A percentile compares a stretch with the other conserved stretches of the same genome.
These are phyloP conservation scores for Syritta pipiens DNA, from an alignment of 2,888 invertebrate species.

Conservation along the genomic window DNA sequence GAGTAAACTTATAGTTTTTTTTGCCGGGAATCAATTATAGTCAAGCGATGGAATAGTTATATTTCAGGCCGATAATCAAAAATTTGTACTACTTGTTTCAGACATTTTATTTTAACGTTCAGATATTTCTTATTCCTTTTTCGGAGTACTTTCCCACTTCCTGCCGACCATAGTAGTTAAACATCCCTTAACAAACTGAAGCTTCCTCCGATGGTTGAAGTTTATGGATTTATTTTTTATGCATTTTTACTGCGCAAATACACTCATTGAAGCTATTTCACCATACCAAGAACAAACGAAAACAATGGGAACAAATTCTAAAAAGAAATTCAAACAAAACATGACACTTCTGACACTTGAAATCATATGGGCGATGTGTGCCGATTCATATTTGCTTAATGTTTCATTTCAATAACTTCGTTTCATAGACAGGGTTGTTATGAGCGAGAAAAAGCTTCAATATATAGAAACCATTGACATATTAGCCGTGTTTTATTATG, in stretches of 20 bases:
- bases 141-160: constrained; percentile 13
- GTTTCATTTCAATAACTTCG: constrained; percentile 3
- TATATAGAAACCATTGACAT: too few species aligned
- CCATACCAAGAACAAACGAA: neutral
- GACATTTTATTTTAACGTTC: constrained; percentile 33
- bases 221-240: constrained; percentile 50
- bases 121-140: constrained; percentile 18
- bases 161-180: constrained; percentile 13
- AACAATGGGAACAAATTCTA: neutral
- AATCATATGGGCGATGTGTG: constrained; percentile 10
- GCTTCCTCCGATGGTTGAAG: constrained; percentile 8
- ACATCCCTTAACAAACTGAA: constrained; percentile 57
- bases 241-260: constrained; percentile 58
- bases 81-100: constrained; percentile 54
- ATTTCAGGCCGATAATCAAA: constrained; percentile 1
- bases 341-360: constrained; percentile 20
- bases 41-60: constrained; percentile 10
- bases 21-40: constrained; percentile 14
- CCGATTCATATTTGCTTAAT: constrained; percentile 28
- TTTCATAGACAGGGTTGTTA: too few species aligned
- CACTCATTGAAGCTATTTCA: constrained; percentile 20
- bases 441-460: too few species aligned
- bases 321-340: constrained; percentile 37
- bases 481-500: too few species aligned
- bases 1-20: too few species aligned